Conservation (phyloP, 2,888 invertebrate genomes). For the Drosophila tanythrix region DNA sequence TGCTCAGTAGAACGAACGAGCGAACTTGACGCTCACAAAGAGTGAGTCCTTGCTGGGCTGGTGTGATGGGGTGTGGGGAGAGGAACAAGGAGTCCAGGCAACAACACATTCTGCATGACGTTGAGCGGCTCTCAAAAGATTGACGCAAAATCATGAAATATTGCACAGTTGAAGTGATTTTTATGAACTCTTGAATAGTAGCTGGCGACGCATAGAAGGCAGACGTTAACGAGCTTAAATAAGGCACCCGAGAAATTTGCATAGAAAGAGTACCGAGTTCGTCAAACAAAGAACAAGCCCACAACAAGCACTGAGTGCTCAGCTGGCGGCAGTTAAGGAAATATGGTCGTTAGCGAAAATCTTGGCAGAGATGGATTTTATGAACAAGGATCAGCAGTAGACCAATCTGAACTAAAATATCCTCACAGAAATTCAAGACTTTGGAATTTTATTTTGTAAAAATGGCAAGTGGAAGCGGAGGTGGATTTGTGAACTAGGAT, state of each 20-base stretch:
- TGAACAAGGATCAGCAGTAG: conserved; percentile 2
- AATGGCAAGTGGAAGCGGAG: not conserved
- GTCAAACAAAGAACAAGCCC: conserved; percentile 5
- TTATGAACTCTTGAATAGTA: conserved; percentile 74
- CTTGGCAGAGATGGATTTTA: not conserved
- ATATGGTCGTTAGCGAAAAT: not conserved
- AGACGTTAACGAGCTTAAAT: conserved; percentile 70
- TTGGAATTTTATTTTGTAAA: not conserved
- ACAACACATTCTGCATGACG: conserved; percentile 20
- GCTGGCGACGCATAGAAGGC: conserved; percentile 40
- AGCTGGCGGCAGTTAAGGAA: not conserved
- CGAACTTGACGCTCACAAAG: conserved; percentile 56
- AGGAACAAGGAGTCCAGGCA: not conserved
- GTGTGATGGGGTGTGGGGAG: not conserved
- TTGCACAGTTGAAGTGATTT: conserved; percentile 79
- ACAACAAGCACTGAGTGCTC: not conserved
- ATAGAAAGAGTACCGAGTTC: conserved; percentile 42
- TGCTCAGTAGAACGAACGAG: conserved; percentile 67
- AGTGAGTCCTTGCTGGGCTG: not conserved
- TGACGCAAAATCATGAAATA: conserved; percentile 72
- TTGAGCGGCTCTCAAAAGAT: conserved; percentile 61
- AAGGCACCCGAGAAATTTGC: conserved; percentile 43
- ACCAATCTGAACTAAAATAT: not conserved
- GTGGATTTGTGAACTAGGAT: not conserved
- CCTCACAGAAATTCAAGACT: not conserved